Conservation (phyloP, 2,888 invertebrate genomes). For the Meghimatium bilineatum region DNA sequence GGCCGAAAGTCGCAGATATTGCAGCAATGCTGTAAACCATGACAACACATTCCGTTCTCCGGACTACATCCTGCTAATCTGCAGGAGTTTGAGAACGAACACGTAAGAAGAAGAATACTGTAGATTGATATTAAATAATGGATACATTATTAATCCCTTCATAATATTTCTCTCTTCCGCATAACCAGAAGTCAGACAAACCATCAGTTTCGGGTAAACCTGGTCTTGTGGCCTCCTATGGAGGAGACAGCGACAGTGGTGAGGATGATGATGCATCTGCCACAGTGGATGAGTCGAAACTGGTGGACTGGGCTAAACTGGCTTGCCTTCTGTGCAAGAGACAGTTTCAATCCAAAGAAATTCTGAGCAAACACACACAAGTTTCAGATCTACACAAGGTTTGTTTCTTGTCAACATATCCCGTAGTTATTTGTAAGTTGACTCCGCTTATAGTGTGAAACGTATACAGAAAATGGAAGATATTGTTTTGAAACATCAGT, state of each 20-base stretch:
- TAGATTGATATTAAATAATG: too few species aligned
- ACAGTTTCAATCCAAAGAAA: constrained; percentile 92
- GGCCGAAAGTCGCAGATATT: too few species aligned
- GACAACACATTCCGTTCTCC: too few species aligned
- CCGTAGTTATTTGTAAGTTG: too few species aligned
- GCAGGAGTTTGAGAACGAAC: too few species aligned
- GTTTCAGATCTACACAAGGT: constrained; percentile 94
- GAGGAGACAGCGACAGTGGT: constrained; percentile 83
- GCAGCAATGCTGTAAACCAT: too few species aligned
- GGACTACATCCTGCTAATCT: too few species aligned
- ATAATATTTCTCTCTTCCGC: not conserved
- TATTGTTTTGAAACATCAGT: too few species aligned
- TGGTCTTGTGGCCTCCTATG: constrained; percentile 86
- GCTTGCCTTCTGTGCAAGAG: constrained; percentile 96
- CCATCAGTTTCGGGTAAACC: constrained; percentile 44
- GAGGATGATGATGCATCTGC: constrained; percentile 81
- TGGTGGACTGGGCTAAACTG: constrained; percentile 89
- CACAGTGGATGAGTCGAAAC: constrained; percentile 77
- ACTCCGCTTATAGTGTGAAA: too few species aligned
- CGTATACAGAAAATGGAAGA: too few species aligned
- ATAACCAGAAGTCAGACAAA: constrained; percentile 23
- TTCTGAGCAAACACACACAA: constrained; percentile 91
- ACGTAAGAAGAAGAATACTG: too few species aligned
- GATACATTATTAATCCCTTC: not conserved
- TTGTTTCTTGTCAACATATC: constrained; percentile 19